A percentile compares a stretch with the other conserved stretches of the same genome.
Evolutionary conservation across 2,888 invertebrate genomes (phyloP).

Genomic region (Acronicta leporina): DNA sequence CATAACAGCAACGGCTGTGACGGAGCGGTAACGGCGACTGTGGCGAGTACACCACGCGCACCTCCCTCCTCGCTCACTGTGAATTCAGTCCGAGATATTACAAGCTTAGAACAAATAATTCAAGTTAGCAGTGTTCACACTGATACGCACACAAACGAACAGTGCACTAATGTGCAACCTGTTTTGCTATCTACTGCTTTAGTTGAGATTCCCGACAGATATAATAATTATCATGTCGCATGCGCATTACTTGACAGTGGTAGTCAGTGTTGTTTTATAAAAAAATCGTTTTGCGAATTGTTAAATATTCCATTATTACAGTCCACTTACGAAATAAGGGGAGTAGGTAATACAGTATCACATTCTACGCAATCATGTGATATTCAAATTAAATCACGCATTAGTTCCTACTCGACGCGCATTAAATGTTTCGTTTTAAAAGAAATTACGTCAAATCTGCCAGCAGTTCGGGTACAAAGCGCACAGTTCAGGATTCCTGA

Average conservation of each 20-base stretch:
- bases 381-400: constrained; percentile 7
- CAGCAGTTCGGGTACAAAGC: too few relatives aligned
- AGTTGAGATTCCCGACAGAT: constrained; percentile 1
- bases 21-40: too few relatives aligned
- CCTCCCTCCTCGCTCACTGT: too few relatives aligned
- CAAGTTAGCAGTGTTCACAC: constrained; percentile 1
- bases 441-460: constrained; percentile 1
- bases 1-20: too few relatives aligned
- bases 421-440: constrained; percentile 11
- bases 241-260: constrained; percentile 10
- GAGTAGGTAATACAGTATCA: not conserved
- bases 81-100: too few relatives aligned
- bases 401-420: not conserved
- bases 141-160: not conserved
- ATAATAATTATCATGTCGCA: constrained; percentile 5
- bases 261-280: constrained; percentile 9
- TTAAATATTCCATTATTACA: constrained; percentile 5
- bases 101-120: not conserved
- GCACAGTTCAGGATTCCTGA: not conserved
- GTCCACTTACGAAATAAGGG: constrained; percentile 11
- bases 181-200: constrained; percentile 10
- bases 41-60: too few relatives aligned
- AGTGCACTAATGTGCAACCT: not conserved
- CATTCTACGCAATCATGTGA: constrained; percentile 11
- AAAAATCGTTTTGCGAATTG: not conserved